These are phyloP conservation scores for Dipodomys spectabilis DNA, from an alignment of 2,113 vertebrate species.

Conservation along the genomic window DNA sequence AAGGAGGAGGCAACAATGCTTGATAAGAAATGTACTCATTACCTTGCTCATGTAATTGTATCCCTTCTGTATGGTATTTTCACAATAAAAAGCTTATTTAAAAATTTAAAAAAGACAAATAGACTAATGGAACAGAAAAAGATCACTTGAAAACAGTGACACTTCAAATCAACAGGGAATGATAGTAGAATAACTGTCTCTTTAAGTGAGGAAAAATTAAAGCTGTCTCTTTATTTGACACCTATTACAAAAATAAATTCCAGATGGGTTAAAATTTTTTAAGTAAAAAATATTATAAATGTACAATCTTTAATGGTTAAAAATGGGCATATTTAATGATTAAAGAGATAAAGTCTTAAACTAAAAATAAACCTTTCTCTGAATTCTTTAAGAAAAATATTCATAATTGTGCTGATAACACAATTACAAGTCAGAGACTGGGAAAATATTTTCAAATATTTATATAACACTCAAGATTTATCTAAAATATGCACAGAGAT, in stretches of 20 bases:
- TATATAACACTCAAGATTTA: not conserved
- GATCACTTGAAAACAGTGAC: not conserved
- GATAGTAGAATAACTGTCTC: not conserved
- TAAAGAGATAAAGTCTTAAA: not conserved
- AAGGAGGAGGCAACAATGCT: no score
- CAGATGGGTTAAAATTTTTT: conserved; percentile 21
- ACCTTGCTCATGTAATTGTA: no score
- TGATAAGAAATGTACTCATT: no score
- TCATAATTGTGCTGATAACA: not conserved
- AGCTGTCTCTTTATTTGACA: not conserved
- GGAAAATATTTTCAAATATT: conserved; percentile 51
- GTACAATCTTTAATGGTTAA: conserved; percentile 9
- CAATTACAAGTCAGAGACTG: conserved; percentile 16
- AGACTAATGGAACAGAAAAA: conserved; percentile 2
- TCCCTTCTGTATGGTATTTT: no score
- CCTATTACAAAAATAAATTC: conserved; percentile 39
- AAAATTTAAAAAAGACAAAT: not conserved
- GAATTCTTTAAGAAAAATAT: not conserved
- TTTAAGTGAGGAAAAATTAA: not conserved
- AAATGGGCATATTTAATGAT: conserved; percentile 28
- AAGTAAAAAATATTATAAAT: not conserved
- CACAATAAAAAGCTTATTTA: no score
- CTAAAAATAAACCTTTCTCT: not conserved
- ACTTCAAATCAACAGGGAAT: not conserved
- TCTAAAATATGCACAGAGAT: conserved; percentile 13